Base-by-base conservation (phyloP, 1,140 invertebrate genomes). In the Hormaphis cornu region DNA sequence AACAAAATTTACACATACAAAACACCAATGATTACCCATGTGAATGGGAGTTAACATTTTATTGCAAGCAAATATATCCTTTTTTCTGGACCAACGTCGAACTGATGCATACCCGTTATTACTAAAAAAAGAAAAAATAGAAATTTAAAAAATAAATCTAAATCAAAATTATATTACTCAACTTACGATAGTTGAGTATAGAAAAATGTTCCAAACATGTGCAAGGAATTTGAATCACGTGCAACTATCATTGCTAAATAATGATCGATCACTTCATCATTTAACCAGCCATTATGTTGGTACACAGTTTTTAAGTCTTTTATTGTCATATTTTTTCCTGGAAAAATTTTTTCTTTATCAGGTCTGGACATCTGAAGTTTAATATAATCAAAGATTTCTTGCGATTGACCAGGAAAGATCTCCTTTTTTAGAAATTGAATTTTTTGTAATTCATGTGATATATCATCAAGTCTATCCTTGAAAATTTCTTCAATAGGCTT, bases 1-100 rank as follows among this genome's bases (percentile, higher is more conserved):
- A 12, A 85, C 81, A 73, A 97, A 87, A 77, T 97, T 87, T 1
- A 97, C 85, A 16, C 93, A 84, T n/a, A 90, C 88, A 81, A 98
- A 83, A 78, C 94, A 97, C 97, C 97, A 99, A 79, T 99, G 97
- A 71, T 96, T 86, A 2, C 89, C 89, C 24, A 97, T 80, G 81
- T 98, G 96, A 26, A 99, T 86, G 0, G 96, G 96, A 16, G 98
- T 84, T 9, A 95, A 79, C 18, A 97, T 79, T 10, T 95, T 77
- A 75, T 95, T 89, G 74, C 89, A 82, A 3, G 83, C 77, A 78
- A 97, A 96, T 54, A 97, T 84, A 78, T 98, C 93, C 22, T 93
- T 75, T 22, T 52, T 69, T 33, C 24, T 52, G 5, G 44, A 28
- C 46, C 63, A 52, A 24, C 46, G 26, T 30, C 46, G 2, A 3